Percentiles rank a stretch among this genome's conserved stretches.
phyloP scores from a whole-genome alignment of 2,797 vertebrate genomes.

The Sphenodon punctatus region DNA sequence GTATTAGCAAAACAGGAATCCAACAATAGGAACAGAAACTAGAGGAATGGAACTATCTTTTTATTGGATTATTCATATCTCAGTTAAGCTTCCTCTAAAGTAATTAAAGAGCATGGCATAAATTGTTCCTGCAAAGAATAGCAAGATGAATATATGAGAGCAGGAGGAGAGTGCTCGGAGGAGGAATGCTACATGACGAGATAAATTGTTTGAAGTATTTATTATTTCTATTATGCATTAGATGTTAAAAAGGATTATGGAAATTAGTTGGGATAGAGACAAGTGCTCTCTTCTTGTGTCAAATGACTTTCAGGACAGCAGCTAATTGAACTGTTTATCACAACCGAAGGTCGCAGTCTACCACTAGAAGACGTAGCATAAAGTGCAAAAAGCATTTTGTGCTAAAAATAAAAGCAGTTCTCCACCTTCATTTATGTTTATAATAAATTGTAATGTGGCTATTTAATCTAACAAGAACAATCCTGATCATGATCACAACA shows the following conservation, averaged over 20 bases:
- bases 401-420: conserved; percentile 2
- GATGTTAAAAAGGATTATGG: conserved; percentile 41
- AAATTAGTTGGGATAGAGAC: conserved; percentile 34
- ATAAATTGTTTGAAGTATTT: neutral
- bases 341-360: neutral
- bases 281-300: neutral
- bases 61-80: conserved; percentile 35
- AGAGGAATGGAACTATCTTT: neutral
- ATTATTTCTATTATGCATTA: conserved; percentile 29
- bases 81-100: conserved; percentile 12
- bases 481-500: neutral
- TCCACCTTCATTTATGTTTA: neutral
- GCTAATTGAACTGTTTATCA: conserved; percentile 51
- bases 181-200: neutral
- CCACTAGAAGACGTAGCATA: conserved; percentile 1
- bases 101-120: conserved; percentile 48
- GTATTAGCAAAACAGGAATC: neutral
- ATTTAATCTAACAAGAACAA: conserved; percentile 17
- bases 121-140: conserved; percentile 29
- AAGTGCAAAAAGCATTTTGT: neutral
- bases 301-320: conserved; percentile 28
- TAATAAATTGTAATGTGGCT: neutral
- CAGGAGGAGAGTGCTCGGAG: neutral
- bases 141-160: neutral
- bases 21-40: neutral